Percentiles rank a stretch among this genome's conserved stretches.
phyloP scores from a whole-genome alignment of 2,797 vertebrate species.

The Labroides dimidiatus region DNA sequence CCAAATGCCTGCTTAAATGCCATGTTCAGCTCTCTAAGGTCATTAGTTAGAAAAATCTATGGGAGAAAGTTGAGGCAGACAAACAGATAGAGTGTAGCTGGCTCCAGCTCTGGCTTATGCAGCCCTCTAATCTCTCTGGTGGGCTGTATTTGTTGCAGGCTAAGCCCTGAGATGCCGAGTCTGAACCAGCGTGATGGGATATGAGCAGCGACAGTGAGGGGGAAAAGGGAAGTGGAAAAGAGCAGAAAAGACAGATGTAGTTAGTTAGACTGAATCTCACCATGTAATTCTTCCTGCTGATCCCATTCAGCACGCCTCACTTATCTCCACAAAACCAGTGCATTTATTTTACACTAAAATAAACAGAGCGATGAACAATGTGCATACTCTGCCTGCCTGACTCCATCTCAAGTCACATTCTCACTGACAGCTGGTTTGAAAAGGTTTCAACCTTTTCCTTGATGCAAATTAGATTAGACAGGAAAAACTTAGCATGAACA shows the following conservation, averaged over 20 bases:
- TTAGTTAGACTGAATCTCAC: constrained; percentile 63
- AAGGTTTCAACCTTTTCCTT: constrained; percentile 61
- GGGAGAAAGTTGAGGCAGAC: constrained; percentile 71
- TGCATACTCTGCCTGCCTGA: constrained; percentile 35
- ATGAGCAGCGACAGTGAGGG: constrained; percentile 51
- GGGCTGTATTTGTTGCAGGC: constrained; percentile 72
- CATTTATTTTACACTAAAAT: constrained; percentile 65
- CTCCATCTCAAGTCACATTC: constrained; percentile 43
- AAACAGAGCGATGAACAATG: constrained; percentile 65
- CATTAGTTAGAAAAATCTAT: constrained; percentile 76
- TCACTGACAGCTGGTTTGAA: constrained; percentile 52
- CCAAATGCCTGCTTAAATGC: constrained; percentile 74
- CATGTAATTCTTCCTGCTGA: constrained; percentile 69
- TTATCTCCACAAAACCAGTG: constrained; percentile 52
- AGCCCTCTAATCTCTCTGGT: constrained; percentile 75
- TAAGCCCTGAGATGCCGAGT: constrained; percentile 65
- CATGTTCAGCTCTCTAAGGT: constrained; percentile 73
- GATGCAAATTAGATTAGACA: constrained; percentile 59
- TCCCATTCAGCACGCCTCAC: constrained; percentile 63
- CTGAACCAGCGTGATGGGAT: constrained; percentile 62
- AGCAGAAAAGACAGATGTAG: constrained; percentile 59
- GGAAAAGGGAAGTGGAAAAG: constrained; percentile 43
- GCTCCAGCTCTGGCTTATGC: constrained; percentile 60
- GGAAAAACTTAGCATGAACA: constrained; percentile 33
- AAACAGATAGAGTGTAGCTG: constrained; percentile 63